Percentiles rank a stretch among this genome's conserved stretches.
phyloP scores from a whole-genome alignment of 2,797 vertebrate species.

The Notoglanidium macrostoma region DNA sequence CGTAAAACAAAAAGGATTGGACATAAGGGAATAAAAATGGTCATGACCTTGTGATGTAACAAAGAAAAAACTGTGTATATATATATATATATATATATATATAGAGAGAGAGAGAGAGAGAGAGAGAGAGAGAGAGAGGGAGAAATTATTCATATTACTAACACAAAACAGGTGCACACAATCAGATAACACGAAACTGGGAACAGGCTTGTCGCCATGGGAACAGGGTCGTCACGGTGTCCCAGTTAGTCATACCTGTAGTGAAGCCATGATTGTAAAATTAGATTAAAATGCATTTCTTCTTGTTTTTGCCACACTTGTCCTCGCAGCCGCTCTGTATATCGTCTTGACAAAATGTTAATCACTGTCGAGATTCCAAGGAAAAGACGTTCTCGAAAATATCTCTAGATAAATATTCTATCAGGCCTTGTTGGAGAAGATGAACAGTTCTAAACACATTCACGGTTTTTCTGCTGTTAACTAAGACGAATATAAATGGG shows the following conservation, averaged over 20 bases:
- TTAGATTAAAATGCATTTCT: background rate
- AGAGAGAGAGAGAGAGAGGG: no score
- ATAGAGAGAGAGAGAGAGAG: no score
- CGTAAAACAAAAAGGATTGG: background rate
- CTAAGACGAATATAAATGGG: background rate
- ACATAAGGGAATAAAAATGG: background rate
- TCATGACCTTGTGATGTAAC: background rate
- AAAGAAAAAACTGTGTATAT: background rate
- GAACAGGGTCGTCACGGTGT: background rate
- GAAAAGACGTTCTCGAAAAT: background rate
- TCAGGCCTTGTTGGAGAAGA: background rate
- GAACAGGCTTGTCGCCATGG: background rate
- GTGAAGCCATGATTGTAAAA: background rate
- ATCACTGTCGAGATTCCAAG: background rate
- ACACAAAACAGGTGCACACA: background rate
- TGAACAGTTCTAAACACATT: background rate
- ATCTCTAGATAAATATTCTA: background rate
- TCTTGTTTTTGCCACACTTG: no score
- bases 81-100: no score
- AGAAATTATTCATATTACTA: background rate
- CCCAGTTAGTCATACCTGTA: background rate
- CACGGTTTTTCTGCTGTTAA: background rate
- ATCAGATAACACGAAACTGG: background rate
- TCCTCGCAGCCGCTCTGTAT: background rate
- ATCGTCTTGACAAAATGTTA: background rate